Evolutionary conservation across 2,888 invertebrate species (phyloP), one percentile per base, ranked within the genome.

Genomic region (Rhimphoctona megacephalus): DNA sequence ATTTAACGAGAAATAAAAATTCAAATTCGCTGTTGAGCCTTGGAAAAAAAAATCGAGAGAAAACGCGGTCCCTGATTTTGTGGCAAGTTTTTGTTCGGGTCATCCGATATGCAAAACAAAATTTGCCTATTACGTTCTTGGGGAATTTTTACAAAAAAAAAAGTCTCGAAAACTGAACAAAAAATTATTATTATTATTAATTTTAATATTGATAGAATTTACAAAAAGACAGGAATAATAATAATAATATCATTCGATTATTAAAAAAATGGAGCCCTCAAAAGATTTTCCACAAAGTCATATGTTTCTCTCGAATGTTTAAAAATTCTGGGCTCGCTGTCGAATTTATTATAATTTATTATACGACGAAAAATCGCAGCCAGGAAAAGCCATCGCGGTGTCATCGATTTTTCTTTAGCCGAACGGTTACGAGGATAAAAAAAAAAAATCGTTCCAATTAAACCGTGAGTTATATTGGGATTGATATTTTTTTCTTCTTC

Each of bases 271-370:
- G 8, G 7, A 43, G n/a, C n/a, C 11, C 2, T 7, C 1, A 30
- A 61, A 30, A n/a, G 11, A 19, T 39, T n/a, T n/a, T 3, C 9
- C n/a, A 1, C n/a, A n/a, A 39, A n/a, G 39, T 67, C 36, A 19
- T 9, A n/a, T 4, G n/a, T 39, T 22, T 17, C 66, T 67, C 66
- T 22, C 66, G 66, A 66, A 46, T 22, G 25, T 46, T 43, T 46
- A 11, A 19, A 69, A 43, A 22, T 69, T 69, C 17, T 17, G 46
- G 25, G 17, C 43, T 69, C 78, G 85, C 83, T 85, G 83, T 66
- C 89, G 88, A 89, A 87, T 89, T 89, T 61, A 6, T 87, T 85
- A 90, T 90, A 88, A 81, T 43, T 43, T 89, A 86, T 89, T 89
- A 90, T 90, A 89, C 89, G 89, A 88, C 81, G 88, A 88, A 61